These are phyloP conservation scores for Campoletis raptor DNA, from an alignment of 2,888 invertebrate genomes.

Conservation along the genomic window DNA sequence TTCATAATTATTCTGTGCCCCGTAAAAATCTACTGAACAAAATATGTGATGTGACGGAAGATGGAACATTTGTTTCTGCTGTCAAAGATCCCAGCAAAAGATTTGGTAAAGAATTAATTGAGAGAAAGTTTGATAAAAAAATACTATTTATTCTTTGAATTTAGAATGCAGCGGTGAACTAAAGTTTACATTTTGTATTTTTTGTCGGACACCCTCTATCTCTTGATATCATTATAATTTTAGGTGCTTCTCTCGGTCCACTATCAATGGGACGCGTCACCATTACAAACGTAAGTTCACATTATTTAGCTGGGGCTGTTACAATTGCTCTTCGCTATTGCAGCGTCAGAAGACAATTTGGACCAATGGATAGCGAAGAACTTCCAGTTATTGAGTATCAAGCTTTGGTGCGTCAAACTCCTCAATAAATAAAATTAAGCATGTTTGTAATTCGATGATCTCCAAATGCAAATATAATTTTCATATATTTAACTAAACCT, in stretches of 20 bases:
- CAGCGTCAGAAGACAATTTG: constrained; percentile 95
- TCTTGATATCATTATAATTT: neutral
- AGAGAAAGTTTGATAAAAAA: neutral
- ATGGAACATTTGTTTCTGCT: constrained; percentile 92
- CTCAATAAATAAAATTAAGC: neutral
- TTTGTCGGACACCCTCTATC: no score
- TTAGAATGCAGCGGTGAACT: neutral
- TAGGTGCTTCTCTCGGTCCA: constrained; percentile 91
- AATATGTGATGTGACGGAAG: constrained; percentile 93
- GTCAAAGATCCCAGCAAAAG: constrained; percentile 94
- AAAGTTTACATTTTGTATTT: constrained; percentile 15
- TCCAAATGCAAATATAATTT: neutral
- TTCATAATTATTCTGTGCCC: constrained; percentile 92
- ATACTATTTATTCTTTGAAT: neutral
- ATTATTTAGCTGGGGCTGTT: constrained; percentile 90
- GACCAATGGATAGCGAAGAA: constrained; percentile 90
- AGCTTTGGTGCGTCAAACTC: constrained; percentile 88
- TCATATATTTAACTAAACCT: neutral
- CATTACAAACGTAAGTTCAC: constrained; percentile 88
- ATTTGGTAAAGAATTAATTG: constrained; percentile 87
- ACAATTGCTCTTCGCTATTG: constrained; percentile 95
- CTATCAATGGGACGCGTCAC: constrained; percentile 93
- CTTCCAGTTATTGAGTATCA: constrained; percentile 96
- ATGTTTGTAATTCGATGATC: neutral
- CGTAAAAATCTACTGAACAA: constrained; percentile 93